These are phyloP conservation scores for Synergus gifuensis DNA, from an alignment of 2,888 invertebrate species.

Conservation along the genomic window DNA sequence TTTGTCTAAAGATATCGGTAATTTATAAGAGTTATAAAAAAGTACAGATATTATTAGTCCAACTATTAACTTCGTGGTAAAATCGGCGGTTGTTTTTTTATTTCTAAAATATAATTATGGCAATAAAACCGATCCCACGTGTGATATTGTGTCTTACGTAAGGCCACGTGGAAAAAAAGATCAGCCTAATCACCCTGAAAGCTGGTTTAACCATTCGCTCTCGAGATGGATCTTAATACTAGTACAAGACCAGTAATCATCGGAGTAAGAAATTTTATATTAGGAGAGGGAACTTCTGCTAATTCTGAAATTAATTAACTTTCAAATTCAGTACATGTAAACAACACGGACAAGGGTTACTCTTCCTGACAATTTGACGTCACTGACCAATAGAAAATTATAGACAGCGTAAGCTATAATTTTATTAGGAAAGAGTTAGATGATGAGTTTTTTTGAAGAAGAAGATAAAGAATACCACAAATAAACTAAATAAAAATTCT, in stretches of 20 bases:
- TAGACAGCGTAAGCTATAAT: background rate
- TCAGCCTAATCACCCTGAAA: slow-evolving; percentile 13
- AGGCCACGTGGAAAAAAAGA: slow-evolving; percentile 4
- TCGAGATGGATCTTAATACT: slow-evolving; percentile 9
- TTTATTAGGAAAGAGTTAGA: slow-evolving; percentile 19
- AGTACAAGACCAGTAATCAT: slow-evolving; percentile 24
- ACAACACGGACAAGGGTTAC: slow-evolving; percentile 4
- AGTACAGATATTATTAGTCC: background rate
- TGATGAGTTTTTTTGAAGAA: slow-evolving; percentile 7
- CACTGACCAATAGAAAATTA: background rate
- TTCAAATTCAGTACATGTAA: background rate
- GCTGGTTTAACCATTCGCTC: slow-evolving; percentile 7
- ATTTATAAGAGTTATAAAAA: slow-evolving; percentile 11
- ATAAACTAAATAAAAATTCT: too few species aligned
- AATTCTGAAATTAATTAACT: slow-evolving; percentile 26
- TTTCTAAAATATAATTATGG: slow-evolving; percentile 14
- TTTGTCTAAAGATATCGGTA: slow-evolving; percentile 2
- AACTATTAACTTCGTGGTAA: background rate
- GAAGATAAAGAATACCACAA: background rate
- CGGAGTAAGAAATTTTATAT: slow-evolving; percentile 41
- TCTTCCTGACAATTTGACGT: background rate
- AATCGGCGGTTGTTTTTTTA: background rate
- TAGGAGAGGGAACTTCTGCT: slow-evolving; percentile 32
- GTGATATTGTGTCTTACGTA: slow-evolving; percentile 11
- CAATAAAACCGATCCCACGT: slow-evolving; percentile 24